Evolutionary conservation across 2,113 vertebrate species (phyloP).

Genomic region (Bolborhynchus lineola): DNA sequence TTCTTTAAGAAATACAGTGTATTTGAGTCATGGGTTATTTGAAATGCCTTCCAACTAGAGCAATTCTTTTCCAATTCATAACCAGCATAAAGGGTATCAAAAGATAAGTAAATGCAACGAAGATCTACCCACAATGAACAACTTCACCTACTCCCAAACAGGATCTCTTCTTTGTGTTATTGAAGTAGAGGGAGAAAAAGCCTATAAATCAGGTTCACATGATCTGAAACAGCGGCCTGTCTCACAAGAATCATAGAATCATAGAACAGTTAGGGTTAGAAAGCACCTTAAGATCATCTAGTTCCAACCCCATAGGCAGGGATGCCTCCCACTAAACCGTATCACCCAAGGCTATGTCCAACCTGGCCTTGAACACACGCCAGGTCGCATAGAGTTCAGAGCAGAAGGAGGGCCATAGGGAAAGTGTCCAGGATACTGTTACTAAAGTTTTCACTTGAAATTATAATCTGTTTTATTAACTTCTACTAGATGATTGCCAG

Average conservation of each 20-base stretch:
- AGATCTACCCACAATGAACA: not conserved
- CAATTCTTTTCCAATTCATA: not conserved
- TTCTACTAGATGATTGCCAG: not conserved
- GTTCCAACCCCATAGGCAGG: no score
- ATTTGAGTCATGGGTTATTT: not conserved
- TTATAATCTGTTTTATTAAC: not conserved
- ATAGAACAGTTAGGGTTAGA: no score
- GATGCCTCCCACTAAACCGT: no score
- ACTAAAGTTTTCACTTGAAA: not conserved
- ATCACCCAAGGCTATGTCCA: no score
- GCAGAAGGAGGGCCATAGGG: not conserved
- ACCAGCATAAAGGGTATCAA: not conserved
- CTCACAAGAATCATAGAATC: not conserved
- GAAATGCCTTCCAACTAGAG: not conserved
- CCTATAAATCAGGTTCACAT: not conserved
- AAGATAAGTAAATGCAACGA: not conserved
- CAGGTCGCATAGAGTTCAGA: no score
- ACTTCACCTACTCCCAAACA: rapidly evolving
- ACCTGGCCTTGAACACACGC: no score
- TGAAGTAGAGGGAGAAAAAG: not conserved
- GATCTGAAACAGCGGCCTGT: not conserved
- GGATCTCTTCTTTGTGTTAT: not conserved
- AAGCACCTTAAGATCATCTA: no score
- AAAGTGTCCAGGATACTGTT: not conserved
- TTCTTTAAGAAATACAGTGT: not conserved